A percentile compares a stretch with the other conserved stretches of the same genome.
Conservation (phyloP, 2,797 vertebrate genomes). For the Dendrocincla tyrannina region DNA sequence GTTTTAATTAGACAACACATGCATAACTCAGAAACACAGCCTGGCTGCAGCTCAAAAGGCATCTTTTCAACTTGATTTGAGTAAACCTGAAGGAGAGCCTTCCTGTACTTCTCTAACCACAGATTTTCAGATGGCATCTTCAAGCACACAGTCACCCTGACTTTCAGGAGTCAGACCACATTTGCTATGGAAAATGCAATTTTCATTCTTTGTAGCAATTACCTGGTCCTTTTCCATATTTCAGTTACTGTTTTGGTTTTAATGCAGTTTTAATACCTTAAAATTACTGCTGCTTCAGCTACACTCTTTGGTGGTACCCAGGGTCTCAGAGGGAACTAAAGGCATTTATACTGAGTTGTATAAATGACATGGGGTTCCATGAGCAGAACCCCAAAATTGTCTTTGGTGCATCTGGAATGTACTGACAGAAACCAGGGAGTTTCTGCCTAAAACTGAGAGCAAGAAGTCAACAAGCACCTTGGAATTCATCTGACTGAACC, state of each 20-base stretch:
- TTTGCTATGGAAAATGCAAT: background rate
- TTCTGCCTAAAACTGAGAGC: background rate
- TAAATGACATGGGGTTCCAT: too few relatives aligned
- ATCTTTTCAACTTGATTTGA: background rate
- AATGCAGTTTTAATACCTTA: background rate
- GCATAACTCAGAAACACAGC: background rate
- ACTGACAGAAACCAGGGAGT: background rate
- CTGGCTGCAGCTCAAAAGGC: background rate
- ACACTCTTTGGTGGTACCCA: accelerated
- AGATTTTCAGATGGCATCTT: background rate
- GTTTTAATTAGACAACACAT: background rate
- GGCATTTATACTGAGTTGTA: background rate
- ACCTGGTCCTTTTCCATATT: background rate
- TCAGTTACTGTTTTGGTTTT: background rate
- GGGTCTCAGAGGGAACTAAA: background rate
- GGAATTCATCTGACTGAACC: background rate
- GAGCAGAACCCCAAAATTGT: background rate
- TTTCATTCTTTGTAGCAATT: background rate
- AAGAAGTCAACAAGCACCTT: background rate
- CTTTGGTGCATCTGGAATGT: background rate
- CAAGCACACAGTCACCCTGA: background rate
- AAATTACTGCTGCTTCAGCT: background rate
- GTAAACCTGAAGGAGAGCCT: background rate
- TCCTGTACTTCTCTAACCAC: background rate
- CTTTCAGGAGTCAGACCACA: background rate